Evolutionary conservation across 2,797 vertebrate genomes (phyloP), one percentile per base, ranked within the genome.

Genomic region (Sebastes itinus): DNA sequence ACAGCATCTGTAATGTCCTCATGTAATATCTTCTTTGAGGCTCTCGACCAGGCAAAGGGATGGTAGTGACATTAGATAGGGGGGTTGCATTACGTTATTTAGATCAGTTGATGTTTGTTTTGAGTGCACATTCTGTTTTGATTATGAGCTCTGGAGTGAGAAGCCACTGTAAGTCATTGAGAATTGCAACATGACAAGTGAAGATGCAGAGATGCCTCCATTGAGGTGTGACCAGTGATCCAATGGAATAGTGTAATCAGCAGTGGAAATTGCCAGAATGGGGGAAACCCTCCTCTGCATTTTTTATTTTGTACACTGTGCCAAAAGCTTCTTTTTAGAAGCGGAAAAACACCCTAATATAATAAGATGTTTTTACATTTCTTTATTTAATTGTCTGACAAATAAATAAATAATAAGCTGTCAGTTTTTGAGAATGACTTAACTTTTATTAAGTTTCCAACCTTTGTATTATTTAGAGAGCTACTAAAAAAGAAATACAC

Each of bases 101-200:
- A 25, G n/a, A 77, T 56, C 9, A 30, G 38, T 33, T 35, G 9
- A 70, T 84, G 32, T 58, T 83, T 72, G 23, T 58, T 82, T 42
- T 83, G 61, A 69, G 52, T 56, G 42, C 5, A 6, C 7, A 28
- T 64, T 58, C 25, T 42, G 46, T 66, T 83, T 56, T 71, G 10
- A 78, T 72, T 67, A 28, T 76, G 23, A 60, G 56, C 22, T 65
- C 62, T 18, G 14, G 55, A 46, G 35, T 61, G 22, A 74, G 55
- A 74, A 71, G 20, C 3, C n/a, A 10, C 38, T 25, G 16, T 54
- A 65, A 59, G 59, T 80, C 56, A 77, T 32, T 12, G 18, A 77
- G 20, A 79, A 72, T 55, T 72, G 22, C 10, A 56, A 27, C 30
- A 58, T 74, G 65, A 73, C 70, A 72, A 32, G 27, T 67, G 2